Evolutionary conservation across 2,113 vertebrate genomes (phyloP), one percentile per base, ranked within the genome.

Genomic region (Aptenodytes forsteri): DNA sequence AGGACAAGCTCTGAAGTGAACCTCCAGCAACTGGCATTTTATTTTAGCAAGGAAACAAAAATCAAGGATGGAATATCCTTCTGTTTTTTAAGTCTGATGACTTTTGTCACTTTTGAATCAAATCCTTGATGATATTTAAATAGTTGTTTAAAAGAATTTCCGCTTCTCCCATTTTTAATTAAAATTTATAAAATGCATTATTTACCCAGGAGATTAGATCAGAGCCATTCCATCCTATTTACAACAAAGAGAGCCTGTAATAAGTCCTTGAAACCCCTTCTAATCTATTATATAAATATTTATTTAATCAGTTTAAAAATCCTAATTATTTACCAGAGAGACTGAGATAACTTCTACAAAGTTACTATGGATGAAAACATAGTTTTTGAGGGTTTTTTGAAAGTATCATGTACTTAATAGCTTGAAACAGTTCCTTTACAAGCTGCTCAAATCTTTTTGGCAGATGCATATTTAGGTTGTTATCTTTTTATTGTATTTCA

Each of bases 121-220:
- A 93, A 79, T 92, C 52, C 54, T 93, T 90, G 19, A 64, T 58
- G 32, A 13, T 46, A 50, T 95, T 81, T 92, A 61, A 95, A 58
- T 61, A 90, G 76, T 89, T 96, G 17, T 86, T 89, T 67, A 64
- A 93, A 90, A 86, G 54, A 34, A 83, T 85, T 91, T 94, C 42
- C 16, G 47, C 20, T 83, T 67, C 47, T 89, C 11, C 8, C 6
- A 38, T 62, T 96, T 96, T 95, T 88, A 97, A 96, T 96, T 91
- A 94, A 75, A 95, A 87, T 40, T 92, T 80, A 90, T 93, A 88
- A 75, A 97, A 93, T 80, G 11, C 61, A 54, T 67, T 95, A 78
- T 94, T 94, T 95, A 83, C 84, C 44, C 91, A 82, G 42, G 78
- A 97, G 91, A 93, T 92, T 76, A 92, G 84, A 96, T 97, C 95